Evolutionary conservation across 2,797 vertebrate species (phyloP), one percentile per base, ranked within the genome.

Genomic region (Hephaestus fuliginosus): DNA sequence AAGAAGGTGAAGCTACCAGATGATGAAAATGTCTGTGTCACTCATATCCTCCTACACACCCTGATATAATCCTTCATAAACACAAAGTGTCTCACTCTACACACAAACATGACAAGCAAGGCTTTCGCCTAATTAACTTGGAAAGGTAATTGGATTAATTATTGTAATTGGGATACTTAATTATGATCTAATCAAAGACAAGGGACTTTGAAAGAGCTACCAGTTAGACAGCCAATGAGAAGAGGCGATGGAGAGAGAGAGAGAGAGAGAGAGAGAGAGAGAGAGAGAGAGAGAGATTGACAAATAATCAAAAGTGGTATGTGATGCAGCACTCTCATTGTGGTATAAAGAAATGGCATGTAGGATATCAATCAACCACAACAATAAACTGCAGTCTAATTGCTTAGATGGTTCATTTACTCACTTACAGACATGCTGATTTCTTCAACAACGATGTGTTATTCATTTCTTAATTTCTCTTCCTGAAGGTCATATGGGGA

Each of bases 91-190:
- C 76, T 33, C 53, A 57, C 25, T 22, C 5, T 15, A 46, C 49
- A 67, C 65, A 65, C 60, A 77, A 65, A 72, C 56, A 69, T 66
- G 71, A 77, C 62, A 68, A 56, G 41, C 28, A 22, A 18, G 48
- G 8, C 65, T 64, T 33, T 56, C 63, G 46, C 25, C 55, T 71
- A 73, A 80, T 83, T 77, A 76, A 77, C 53, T 77, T 1, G 4
- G 20, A 41, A 63, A 79, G 18, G 51, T 81, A 85, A 83, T 70
- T 81, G 70, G 75, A 81, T 83, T 88, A 83, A 85, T 86, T 80
- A 57, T 80, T 17, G 36, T 74, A 75, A 88, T 86, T 79, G 72
- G 33, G 25, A 55, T 41, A n/a, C 25, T 86, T 74, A 81, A 83
- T 86, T 79, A 83, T 74, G 57, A 86, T 74, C 75, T 78, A 63